Evolutionary conservation across 2,797 vertebrate genomes (phyloP), one percentile per base, ranked within the genome.

Genomic region (Mallotus villosus): DNA sequence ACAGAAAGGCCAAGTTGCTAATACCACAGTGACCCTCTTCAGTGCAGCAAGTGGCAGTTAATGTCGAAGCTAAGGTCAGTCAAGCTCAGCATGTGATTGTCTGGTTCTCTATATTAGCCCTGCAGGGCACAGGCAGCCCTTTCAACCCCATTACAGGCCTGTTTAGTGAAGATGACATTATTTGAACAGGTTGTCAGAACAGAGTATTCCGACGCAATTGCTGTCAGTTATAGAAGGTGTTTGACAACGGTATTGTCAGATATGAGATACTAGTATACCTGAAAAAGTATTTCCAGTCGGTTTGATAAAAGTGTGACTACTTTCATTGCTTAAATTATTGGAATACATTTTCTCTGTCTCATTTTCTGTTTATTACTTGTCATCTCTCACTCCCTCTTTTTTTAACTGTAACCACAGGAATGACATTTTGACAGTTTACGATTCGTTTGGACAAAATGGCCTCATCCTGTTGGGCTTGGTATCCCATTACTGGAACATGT

Each of bases 351-450:
- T 34, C 51, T 0, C 14, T 34, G 37, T 12, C 16, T 59, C 7
- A 60, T 22, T 60, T 25, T 60, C 22, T 9, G 14, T 21, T 4
- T 22, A 58, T 25, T 14, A 14, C 3, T 22, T 11, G 21, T 34
- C 25, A 63, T 74, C 21, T 70, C 29, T 25, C 16, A 7, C 65
- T 62, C 67, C 51, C 51, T 1, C 60, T 60, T 19, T 7, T 27
- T 27, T 21, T 75, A 41, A 72, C 7, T 29, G 63, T 67, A 62
- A 63, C 57, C 29, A 14, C 53, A 67, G 67, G 24, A 12, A 55
- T 70, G 34, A 72, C n/a, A 78, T 73, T 34, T 19, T 74, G 73
- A 81, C 57, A 63, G 22, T 25, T 25, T 55, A 61, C 66, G 41
- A 64, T 76, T 63, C 14, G 6, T 83, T 65, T 49, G 19, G n/a